A percentile compares a stretch with the other conserved stretches of the same genome.
These are phyloP conservation scores for Varanus komodoensis DNA, from an alignment of 2,113 vertebrate genomes.

Conservation along the genomic window DNA sequence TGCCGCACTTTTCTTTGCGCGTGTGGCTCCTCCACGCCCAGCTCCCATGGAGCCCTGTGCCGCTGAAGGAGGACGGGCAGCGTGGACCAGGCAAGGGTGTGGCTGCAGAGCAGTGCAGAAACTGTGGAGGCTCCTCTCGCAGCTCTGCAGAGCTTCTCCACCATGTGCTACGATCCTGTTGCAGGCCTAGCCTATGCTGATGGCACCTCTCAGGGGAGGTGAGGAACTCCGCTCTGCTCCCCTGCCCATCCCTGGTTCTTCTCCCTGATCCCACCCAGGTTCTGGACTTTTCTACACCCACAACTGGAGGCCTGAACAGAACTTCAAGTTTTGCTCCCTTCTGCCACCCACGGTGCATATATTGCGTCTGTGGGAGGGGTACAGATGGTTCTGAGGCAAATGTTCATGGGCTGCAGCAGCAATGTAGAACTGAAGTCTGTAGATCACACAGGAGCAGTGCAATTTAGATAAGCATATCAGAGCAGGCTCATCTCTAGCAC, in stretches of 20 bases:
- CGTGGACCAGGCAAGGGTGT: background rate
- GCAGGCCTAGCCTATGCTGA: background rate
- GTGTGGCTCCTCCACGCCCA: background rate
- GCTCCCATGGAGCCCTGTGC: background rate
- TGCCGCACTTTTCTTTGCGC: background rate
- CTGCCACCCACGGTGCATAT: background rate
- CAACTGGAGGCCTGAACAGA: background rate
- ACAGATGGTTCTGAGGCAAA: background rate
- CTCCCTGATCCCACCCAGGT: background rate
- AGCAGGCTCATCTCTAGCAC: slow-evolving; percentile 40
- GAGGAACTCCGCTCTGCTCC: background rate
- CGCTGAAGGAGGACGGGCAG: background rate
- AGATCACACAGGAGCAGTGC: rapidly evolving
- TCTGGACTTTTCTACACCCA: background rate
- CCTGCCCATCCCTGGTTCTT: background rate
- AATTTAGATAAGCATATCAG: background rate
- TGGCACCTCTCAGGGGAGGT: background rate
- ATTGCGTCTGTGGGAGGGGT: background rate
- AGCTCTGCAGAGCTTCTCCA: background rate
- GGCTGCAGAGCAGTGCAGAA: background rate
- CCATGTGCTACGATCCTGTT: background rate
- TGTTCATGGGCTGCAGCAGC: too few species aligned
- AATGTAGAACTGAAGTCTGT: background rate
- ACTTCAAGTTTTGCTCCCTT: background rate
- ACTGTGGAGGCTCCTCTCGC: background rate